Base-by-base conservation (phyloP, 2,113 vertebrate genomes). In the Passer montanus region DNA sequence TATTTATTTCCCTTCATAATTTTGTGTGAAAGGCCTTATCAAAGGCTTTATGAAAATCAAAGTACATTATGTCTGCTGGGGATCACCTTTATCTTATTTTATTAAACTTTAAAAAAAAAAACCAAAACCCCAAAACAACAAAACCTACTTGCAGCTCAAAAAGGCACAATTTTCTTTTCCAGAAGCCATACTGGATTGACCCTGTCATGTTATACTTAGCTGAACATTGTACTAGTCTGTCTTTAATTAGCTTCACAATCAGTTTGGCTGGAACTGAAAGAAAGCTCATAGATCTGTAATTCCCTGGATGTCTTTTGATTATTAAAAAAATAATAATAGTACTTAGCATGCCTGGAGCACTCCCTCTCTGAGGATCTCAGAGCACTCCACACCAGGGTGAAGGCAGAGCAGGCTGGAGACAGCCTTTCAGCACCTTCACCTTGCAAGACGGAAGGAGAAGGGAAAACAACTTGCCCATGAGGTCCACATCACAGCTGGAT, bases 201-300 rank as follows among this genome's bases (percentile, higher is more conserved):
- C 93, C 93, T 93, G 80, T 87, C 92, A 79, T 89, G 90, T 97
- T 87, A 87, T 21, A 87, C 80, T 93, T 95, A 92, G 21, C n/a
- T 1, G 0, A 94, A 78, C 3, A 3, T 72, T 89, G 92, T 82
- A 79, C 64, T 64, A 76, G 86, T 55, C 80, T 69, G 76, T 88
- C 93, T 96, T 96, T 96, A 96, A 95, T 96, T 93, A 96, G 94
- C 79, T 95, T 52, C 76, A 87, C 87, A 93, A 96, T 96, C 92
- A 81, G 64, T 78, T 89, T 95, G 88, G 64, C 66, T 94, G 68
- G 87, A 77, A 75, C 52, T 68, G 91, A 95, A 87, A 92, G 74
- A 53, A 89, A 84, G 70, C 84, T 94, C 89, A 74, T 80, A 91
- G 90, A 94, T 92, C 73, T 91, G 17, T 86, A 96, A 93, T 79